Conservation (phyloP, 2,888 invertebrate genomes). For the Perithous albicinctus region DNA sequence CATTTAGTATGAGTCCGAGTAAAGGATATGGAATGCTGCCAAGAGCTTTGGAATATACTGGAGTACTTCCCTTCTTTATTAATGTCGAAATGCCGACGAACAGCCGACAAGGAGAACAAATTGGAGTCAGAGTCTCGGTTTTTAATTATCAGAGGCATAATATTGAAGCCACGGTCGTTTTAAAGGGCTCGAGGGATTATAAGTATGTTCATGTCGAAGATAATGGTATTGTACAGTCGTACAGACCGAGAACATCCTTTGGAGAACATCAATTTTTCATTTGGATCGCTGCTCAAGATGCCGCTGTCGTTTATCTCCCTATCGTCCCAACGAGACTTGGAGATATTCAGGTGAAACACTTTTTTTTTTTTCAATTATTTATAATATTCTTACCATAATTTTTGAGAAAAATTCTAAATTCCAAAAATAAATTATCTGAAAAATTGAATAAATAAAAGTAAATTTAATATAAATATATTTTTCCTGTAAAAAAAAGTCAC, state of each 20-base stretch:
- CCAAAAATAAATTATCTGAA: neutral
- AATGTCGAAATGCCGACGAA: conserved; percentile 95
- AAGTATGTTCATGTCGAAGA: conserved; percentile 97
- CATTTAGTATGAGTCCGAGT: conserved; percentile 95
- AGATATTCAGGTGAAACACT: conserved; percentile 86
- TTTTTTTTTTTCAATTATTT: neutral
- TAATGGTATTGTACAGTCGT: conserved; percentile 93
- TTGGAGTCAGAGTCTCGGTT: conserved; percentile 95
- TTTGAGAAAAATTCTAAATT: neutral
- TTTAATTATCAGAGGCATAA: conserved; percentile 96
- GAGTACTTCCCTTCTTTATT: conserved; percentile 97
- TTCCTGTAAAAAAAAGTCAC: neutral
- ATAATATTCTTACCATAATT: no score
- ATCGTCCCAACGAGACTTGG: conserved; percentile 94
- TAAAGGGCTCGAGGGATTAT: conserved; percentile 93
- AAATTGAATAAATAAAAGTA: no score
- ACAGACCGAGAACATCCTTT: conserved; percentile 95
- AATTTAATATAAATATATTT: neutral
- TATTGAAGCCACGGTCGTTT: conserved; percentile 94
- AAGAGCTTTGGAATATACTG: conserved; percentile 93
- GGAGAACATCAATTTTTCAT: conserved; percentile 98
- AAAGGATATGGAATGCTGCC: conserved; percentile 95
- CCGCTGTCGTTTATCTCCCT: conserved; percentile 94
- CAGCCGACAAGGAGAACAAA: conserved; percentile 96
- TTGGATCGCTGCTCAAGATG: conserved; percentile 92